Percentiles rank a stretch among this genome's conserved stretches.
Conservation (phyloP, 2,113 vertebrate genomes). For the Caranx melampygus region DNA sequence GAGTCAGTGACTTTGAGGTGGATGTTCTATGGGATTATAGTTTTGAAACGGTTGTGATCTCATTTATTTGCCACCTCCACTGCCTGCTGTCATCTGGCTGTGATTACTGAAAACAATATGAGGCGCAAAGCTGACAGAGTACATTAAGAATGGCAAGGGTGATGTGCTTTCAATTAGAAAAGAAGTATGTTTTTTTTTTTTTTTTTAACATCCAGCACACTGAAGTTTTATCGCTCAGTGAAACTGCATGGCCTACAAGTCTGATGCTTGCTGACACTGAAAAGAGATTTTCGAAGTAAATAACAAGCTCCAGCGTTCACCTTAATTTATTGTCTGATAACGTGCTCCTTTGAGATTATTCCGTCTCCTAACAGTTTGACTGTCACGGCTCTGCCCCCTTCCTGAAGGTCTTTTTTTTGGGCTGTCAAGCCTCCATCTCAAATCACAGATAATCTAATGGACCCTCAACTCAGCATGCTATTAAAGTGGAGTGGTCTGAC, state of each 20-base stretch:
- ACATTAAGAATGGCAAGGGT: conserved; percentile 52
- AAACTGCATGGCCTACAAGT: not conserved
- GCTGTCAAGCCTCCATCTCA: conserved; percentile 53
- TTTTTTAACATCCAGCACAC: not conserved
- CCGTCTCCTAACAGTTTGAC: not conserved
- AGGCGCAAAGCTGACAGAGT: conserved; percentile 62
- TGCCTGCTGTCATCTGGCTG: conserved; percentile 54
- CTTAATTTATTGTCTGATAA: conserved; percentile 37
- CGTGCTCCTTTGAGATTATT: conserved; percentile 24
- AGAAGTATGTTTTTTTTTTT: not conserved
- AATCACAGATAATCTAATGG: conserved; percentile 62
- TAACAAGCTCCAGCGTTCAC: conserved; percentile 8
- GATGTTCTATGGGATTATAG: conserved; percentile 45
- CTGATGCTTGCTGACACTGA: conserved; percentile 25
- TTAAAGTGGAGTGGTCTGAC: conserved; percentile 57
- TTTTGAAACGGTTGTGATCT: conserved; percentile 41
- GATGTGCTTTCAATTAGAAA: conserved; percentile 72
- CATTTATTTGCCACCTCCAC: conserved; percentile 52
- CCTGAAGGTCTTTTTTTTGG: not conserved
- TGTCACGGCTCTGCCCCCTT: not conserved
- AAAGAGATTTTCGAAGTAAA: conserved; percentile 43
- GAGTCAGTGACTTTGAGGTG: conserved; percentile 46
- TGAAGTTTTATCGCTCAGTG: not conserved
- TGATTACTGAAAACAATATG: conserved; percentile 64
- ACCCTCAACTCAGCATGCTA: conserved; percentile 41